Percentiles rank a stretch among this genome's conserved stretches.
Evolutionary conservation across 1,140 invertebrate species (phyloP).

Genomic region (Ostrea denselamellosa): DNA sequence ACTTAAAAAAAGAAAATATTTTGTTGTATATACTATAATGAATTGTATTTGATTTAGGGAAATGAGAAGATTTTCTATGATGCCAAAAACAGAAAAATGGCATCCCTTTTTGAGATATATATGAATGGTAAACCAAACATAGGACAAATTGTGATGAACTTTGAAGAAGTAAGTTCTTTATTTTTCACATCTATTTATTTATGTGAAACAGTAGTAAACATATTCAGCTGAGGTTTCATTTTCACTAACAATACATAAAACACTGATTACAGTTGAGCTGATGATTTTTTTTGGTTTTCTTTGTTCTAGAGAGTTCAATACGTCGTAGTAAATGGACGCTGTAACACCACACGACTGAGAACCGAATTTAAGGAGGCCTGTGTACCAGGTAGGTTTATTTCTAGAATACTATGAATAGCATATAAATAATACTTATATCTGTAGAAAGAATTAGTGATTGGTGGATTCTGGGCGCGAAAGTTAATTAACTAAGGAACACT

Average conservation of each 20-base stretch:
- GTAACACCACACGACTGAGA: not conserved
- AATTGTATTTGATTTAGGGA: not conserved
- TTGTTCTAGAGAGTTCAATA: constrained; percentile 6
- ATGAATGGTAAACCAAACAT: not conserved
- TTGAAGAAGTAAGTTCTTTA: not conserved
- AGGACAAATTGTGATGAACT: not conserved
- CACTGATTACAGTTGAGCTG: not conserved
- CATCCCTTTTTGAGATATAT: not conserved
- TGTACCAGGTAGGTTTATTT: not conserved
- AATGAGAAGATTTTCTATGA: constrained; percentile 3
- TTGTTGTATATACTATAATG: too few relatives aligned
- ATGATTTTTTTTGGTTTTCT: not conserved
- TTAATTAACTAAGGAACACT: not conserved
- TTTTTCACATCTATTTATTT: not conserved
- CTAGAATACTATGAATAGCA: not conserved
- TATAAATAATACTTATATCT: not conserved
- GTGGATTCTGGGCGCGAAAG: not conserved
- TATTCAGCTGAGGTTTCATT: not conserved
- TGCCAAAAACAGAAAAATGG: not conserved
- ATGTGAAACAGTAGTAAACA: not conserved
- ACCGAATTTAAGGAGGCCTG: not conserved
- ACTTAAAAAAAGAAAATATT: too few relatives aligned
- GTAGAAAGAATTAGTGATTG: not conserved
- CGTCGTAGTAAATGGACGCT: not conserved
- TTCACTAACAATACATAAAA: not conserved